Base-by-base conservation (phyloP, 2,888 invertebrate species). In the Latrodectus hesperus region DNA sequence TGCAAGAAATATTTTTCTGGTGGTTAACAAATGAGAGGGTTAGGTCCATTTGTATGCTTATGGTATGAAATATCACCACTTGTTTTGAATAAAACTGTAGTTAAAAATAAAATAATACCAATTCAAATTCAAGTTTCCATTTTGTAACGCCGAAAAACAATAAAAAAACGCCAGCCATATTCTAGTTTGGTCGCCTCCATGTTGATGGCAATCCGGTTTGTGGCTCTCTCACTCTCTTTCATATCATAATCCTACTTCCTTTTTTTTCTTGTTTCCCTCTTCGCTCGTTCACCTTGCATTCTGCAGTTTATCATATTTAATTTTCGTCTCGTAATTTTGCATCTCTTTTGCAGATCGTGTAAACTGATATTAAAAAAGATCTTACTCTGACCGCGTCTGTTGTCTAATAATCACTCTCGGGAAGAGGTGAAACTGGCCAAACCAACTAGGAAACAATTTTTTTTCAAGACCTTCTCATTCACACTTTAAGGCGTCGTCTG, bases 401-500 rank as follows among this genome's bases (percentile, higher is more conserved):
- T 38, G 51, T 49, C 78, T 78, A 74, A 84, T 84, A 78, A 84
- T 67, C 38, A 38, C 38, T 38, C 6, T 38, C 38, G 4, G 4
- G 38, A 6, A 38, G 38, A 38, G 38, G 38, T 38, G 38, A 38
- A 38, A 38, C 64, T 65, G n/a, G 64, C 67, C 53, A 73, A 11
- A 60, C 78, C 12, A 26, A 70, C 78, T 70, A 73, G 84, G 84
- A 78, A 84, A 78, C 78, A 26, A 53, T 55, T 65, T 60, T 64
- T 72, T 49, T 64, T 60, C 4, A 49, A 64, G 53, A 22, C 71
- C 64, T 83, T 83, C 76, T 51, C 71, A 76, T 83, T 83, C 83
- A 71, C 83, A 83, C 83, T 22, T 51, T 68, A 76, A 83, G 83
- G 83, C 83, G 83, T 83, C 75, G 82, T 51, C 53, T 71, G 51